phyloP scores from a whole-genome alignment of 2,113 vertebrate genomes.

The Nasalis larvatus region DNA sequence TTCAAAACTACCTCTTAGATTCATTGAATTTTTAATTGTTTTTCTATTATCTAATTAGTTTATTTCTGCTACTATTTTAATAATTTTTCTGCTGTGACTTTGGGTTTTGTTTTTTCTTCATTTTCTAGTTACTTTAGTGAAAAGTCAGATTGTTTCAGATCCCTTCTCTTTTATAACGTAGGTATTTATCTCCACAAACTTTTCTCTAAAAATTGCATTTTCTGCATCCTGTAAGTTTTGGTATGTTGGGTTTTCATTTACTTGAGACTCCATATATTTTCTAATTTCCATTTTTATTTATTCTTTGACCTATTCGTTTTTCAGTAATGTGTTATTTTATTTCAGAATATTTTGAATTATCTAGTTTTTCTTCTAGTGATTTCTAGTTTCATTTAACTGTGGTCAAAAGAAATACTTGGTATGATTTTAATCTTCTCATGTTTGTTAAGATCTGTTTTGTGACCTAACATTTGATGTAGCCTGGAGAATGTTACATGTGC shows the following conservation, averaged over 20 bases:
- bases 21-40: background rate
- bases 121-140: no score
- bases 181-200: no score
- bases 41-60: background rate
- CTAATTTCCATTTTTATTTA: no score
- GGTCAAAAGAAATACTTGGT: background rate
- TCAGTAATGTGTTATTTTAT: background rate
- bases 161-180: no score
- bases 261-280: no score
- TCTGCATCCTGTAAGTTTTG: no score
- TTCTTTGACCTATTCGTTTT: no score
- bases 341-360: background rate
- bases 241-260: no score
- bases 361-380: background rate
- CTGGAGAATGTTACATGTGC: background rate
- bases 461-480: background rate
- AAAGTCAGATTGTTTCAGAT: no score
- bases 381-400: background rate
- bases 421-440: background rate
- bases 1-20: background rate
- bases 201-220: background rate
- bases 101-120: no score
- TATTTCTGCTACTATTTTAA: background rate
- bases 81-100: no score
- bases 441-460: background rate